These are phyloP conservation scores for Boloria selene DNA, from an alignment of 2,888 invertebrate species.

Conservation along the genomic window DNA sequence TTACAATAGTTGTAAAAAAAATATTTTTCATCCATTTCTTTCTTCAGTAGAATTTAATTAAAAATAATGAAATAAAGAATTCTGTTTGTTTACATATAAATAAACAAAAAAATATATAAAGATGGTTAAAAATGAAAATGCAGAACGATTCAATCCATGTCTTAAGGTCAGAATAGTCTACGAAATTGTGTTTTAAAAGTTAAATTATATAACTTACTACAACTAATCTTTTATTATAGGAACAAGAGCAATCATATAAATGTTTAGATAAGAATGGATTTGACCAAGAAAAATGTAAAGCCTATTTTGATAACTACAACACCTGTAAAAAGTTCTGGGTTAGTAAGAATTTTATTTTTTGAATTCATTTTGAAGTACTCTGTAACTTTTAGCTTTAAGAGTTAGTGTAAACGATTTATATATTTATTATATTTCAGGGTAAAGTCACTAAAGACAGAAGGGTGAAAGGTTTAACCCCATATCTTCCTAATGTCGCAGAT, in stretches of 20 bases:
- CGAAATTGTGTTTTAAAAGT: background rate
- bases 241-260: constrained; percentile 86
- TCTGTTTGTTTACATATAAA: constrained; percentile 1
- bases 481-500: constrained; percentile 87
- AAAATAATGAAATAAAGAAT: background rate
- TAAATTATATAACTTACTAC: constrained; percentile 1
- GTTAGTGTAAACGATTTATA: constrained; percentile 12
- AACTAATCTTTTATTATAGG: constrained; percentile 70
- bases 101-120: constrained; percentile 29
- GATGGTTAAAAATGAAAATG: constrained; percentile 64
- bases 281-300: constrained; percentile 84
- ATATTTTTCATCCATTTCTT: too few relatives aligned
- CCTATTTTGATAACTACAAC: constrained; percentile 89
- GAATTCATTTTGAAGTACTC: background rate
- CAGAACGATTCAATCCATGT: constrained; percentile 68
- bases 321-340: constrained; percentile 93
- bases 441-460: constrained; percentile 83
- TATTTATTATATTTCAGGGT: constrained; percentile 72
- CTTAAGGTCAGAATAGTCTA: constrained; percentile 54
- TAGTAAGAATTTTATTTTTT: constrained; percentile 45
- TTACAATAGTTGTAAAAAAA: too few relatives aligned
- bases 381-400: background rate
- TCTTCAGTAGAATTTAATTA: too few relatives aligned
- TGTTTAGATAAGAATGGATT: constrained; percentile 87
- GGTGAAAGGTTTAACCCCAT: constrained; percentile 84